Conservation (phyloP, 37 sponge, comb jelly and placozoan genomes). For the Sycon ciliatum region DNA sequence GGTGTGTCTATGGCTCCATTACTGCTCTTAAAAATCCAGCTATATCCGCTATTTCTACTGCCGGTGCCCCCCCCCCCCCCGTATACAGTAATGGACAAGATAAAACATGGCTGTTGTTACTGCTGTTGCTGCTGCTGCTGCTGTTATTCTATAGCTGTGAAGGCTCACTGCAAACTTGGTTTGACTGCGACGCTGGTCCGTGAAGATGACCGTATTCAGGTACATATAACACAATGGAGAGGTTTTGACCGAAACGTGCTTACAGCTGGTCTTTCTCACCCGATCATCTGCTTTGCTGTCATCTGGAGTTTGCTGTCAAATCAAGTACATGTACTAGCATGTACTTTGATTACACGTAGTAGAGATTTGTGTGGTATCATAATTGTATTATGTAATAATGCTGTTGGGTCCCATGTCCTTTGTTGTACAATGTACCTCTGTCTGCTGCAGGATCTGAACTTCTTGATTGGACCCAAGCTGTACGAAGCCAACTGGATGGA, state of each 20-base stretch:
- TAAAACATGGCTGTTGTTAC: background rate
- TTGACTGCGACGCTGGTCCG: slow-evolving; percentile 97
- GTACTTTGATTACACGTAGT: too few relatives aligned
- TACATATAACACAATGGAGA: background rate
- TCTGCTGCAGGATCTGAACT: slow-evolving; percentile 86
- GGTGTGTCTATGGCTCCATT: too few relatives aligned
- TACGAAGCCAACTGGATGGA: slow-evolving; percentile 99
- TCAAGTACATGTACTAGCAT: too few relatives aligned
- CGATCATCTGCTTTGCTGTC: background rate
- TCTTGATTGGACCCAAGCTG: slow-evolving; percentile 94
- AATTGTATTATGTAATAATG: too few relatives aligned
- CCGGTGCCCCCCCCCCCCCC: too few relatives aligned
- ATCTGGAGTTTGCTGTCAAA: background rate
- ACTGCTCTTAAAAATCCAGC: too few relatives aligned
- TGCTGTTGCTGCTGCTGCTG: background rate
- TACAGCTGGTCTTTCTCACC: too few relatives aligned
- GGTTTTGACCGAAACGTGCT: background rate
- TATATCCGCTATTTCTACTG: background rate
- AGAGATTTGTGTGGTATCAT: too few relatives aligned
- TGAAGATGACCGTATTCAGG: slow-evolving; percentile 84
- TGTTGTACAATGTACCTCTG: too few relatives aligned
- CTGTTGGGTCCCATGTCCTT: too few relatives aligned
- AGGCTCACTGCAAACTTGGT: slow-evolving; percentile 93
- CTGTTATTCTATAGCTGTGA: slow-evolving; percentile 59
- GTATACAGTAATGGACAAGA: background rate